A percentile compares a stretch with the other conserved stretches of the same genome.
Evolutionary conservation across 2,113 vertebrate species (phyloP).

Genomic region (Phalacrocorax brasilianus): DNA sequence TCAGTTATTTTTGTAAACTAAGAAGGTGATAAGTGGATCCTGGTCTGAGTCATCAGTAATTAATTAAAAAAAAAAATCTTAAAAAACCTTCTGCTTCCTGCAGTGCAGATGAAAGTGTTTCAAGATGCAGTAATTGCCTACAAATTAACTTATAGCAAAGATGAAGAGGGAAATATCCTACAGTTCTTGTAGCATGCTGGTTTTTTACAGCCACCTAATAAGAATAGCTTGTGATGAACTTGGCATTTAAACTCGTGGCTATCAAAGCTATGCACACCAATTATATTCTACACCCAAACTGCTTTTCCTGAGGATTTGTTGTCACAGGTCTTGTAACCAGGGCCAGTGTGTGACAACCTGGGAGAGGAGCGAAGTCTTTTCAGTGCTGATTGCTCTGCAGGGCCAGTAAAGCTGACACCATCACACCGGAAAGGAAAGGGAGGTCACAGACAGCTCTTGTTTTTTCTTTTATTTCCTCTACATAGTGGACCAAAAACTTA

Average conservation of each 20-base stretch:
- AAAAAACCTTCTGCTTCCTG: constrained; percentile 59
- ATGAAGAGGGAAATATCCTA: constrained; percentile 29
- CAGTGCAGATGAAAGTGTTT: constrained; percentile 56
- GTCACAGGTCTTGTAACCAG: not conserved
- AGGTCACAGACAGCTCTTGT: accelerated
- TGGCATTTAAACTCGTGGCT: not conserved
- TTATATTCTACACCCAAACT: not conserved
- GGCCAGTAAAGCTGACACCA: accelerated
- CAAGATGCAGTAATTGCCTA: constrained; percentile 62
- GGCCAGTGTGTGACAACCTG: not conserved
- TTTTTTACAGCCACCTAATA: not conserved
- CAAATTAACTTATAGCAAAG: constrained; percentile 63
- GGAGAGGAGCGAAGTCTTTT: not conserved
- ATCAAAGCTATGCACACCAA: not conserved
- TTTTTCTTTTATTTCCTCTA: not conserved
- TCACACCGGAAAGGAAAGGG: not conserved
- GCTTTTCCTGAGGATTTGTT: not conserved
- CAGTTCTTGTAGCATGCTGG: not conserved
- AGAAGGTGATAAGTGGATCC: constrained; percentile 61
- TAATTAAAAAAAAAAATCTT: constrained; percentile 44
- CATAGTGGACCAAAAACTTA: not conserved
- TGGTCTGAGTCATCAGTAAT: constrained; percentile 69
- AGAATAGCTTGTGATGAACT: not conserved
- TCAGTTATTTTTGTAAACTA: constrained; percentile 49
- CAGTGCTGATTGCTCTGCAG: not conserved